Conservation (phyloP, 2,797 vertebrate species). For the Halcyon leucocephala region DNA sequence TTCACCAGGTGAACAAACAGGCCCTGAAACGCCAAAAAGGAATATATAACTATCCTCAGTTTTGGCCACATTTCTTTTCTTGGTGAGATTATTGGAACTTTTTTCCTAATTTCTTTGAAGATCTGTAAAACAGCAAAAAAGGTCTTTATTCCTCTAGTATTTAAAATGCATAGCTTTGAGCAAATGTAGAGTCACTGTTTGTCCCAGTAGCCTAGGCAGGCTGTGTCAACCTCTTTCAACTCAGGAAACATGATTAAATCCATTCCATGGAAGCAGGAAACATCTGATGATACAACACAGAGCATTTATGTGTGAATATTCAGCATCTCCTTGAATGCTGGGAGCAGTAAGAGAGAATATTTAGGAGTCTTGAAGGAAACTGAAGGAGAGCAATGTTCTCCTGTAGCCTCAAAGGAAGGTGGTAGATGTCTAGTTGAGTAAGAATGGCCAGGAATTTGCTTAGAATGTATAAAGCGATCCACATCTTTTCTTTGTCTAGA, state of each 20-base stretch:
- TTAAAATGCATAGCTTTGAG: background rate
- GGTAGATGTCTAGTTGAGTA: background rate
- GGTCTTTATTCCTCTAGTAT: background rate
- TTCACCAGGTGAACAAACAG: background rate
- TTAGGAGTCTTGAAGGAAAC: background rate
- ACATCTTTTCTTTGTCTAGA: background rate
- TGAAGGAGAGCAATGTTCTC: background rate
- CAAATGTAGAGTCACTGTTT: background rate
- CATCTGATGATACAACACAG: background rate
- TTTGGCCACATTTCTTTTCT: background rate
- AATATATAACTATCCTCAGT: background rate
- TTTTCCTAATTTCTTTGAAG: background rate
- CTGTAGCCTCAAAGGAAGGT: background rate
- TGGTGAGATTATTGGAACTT: background rate
- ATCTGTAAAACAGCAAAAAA: background rate
- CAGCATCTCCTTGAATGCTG: background rate
- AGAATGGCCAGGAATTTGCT: background rate
- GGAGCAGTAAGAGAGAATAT: background rate
- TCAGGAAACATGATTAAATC: background rate
- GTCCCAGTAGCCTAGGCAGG: background rate
- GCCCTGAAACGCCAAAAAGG: background rate
- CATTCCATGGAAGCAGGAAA: background rate
- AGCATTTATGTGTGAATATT: background rate
- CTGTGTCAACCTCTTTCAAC: background rate
- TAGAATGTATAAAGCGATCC: background rate